Conservation (phyloP, 2,888 invertebrate genomes). For the Pollenia amentaria region DNA sequence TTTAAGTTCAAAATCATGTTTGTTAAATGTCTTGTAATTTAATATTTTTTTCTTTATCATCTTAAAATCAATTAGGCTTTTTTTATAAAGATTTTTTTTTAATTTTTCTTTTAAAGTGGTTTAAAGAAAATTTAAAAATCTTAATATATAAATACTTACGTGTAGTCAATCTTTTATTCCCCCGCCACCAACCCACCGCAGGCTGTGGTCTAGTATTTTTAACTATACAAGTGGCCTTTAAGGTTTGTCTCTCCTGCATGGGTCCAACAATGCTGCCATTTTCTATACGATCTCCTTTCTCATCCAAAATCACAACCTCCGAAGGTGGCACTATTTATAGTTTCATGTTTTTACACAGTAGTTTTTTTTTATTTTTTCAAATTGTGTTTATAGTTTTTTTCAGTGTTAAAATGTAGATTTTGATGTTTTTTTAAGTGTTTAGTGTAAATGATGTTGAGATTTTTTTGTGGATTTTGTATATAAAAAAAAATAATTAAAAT, state of each 20-base stretch:
- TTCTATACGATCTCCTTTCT: constrained; percentile 87
- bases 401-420: constrained; percentile 51
- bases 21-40: constrained; percentile 21
- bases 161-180: constrained; percentile 87
- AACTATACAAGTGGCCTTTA: constrained; percentile 85
- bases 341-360: constrained; percentile 53
- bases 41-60: constrained; percentile 10
- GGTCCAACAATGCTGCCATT: constrained; percentile 85
- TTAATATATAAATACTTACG: constrained; percentile 79
- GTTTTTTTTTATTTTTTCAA: constrained; percentile 76
- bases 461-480: constrained; percentile 38
- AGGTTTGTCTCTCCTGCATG: constrained; percentile 83
- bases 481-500: constrained; percentile 71
- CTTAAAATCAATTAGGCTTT: constrained; percentile 47
- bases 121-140: neutral
- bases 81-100: neutral
- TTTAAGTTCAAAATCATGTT: constrained; percentile 52
- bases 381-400: constrained; percentile 33
- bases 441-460: constrained; percentile 46
- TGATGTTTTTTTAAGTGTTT: constrained; percentile 42
- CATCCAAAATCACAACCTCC: constrained; percentile 89
- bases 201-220: constrained; percentile 94
- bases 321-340: constrained; percentile 90
- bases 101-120: neutral
- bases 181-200: constrained; percentile 93